These are phyloP conservation scores for Scolopax bukidnonensis DNA, from an alignment of 2,797 vertebrate species.

Conservation along the genomic window DNA sequence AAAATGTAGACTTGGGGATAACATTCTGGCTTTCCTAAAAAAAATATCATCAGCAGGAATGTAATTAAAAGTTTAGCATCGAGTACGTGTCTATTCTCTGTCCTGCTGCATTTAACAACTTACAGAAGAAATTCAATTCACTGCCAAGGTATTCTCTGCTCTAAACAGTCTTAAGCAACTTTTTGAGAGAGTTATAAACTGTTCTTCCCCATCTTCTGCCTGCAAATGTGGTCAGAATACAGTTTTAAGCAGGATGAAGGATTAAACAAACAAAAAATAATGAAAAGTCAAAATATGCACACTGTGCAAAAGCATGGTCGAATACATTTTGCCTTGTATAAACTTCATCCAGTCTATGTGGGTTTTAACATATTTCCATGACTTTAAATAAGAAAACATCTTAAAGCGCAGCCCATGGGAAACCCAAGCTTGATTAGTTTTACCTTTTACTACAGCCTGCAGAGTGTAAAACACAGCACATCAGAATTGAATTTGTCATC, in stretches of 20 bases:
- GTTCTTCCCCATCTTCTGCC: constrained; percentile 30
- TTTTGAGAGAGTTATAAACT: constrained; percentile 12
- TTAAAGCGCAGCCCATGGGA: constrained; percentile 80
- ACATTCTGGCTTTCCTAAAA: background rate
- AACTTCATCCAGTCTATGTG: constrained; percentile 73
- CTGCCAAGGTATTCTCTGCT: background rate
- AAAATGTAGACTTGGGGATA: background rate
- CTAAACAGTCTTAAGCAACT: constrained; percentile 9
- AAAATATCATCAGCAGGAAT: background rate
- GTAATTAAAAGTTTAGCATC: background rate
- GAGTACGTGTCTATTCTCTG: background rate
- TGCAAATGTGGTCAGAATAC: constrained; percentile 43
- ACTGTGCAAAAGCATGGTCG: constrained; percentile 69
- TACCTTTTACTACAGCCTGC: constrained; percentile 82
- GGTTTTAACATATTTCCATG: constrained; percentile 82
- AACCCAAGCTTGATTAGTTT: constrained; percentile 85
- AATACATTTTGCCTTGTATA: constrained; percentile 76
- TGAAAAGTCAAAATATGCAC: constrained; percentile 76
- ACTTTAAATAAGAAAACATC: constrained; percentile 82
- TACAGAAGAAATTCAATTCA: constrained; percentile 24
- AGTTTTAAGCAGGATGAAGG: constrained; percentile 64
- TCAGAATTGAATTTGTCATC: constrained; percentile 88
- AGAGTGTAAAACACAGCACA: constrained; percentile 85
- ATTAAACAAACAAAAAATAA: constrained; percentile 77
- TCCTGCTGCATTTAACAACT: background rate